These are phyloP conservation scores for Eilema depressum DNA, from an alignment of 2,888 invertebrate species.

Conservation along the genomic window DNA sequence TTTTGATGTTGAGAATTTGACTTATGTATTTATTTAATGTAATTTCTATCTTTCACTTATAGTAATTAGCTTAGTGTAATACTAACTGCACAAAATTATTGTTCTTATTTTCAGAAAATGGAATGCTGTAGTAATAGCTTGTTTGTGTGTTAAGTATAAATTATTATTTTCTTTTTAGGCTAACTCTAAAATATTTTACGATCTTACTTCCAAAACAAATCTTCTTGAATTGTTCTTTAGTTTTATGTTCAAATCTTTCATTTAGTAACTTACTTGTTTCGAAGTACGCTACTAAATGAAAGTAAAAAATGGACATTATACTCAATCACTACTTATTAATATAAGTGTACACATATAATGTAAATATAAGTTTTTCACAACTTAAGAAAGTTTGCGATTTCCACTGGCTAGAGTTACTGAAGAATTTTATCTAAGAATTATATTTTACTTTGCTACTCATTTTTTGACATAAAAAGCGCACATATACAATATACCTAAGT, in stretches of 20 bases:
- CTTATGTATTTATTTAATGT: conserved; percentile 5
- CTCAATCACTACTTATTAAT: background rate
- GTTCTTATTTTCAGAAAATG: conserved; percentile 36
- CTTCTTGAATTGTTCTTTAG: background rate
- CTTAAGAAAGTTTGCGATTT: background rate
- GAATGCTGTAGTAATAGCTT: conserved; percentile 46
- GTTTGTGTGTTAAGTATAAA: conserved; percentile 26
- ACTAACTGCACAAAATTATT: conserved; percentile 43
- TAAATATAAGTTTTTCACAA: background rate
- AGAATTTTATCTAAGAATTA: background rate
- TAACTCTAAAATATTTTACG: background rate
- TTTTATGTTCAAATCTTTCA: too few relatives aligned
- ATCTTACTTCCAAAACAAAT: background rate
- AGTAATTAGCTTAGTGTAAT: conserved; percentile 20
- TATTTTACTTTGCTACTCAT: background rate
- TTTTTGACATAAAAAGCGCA: conserved; percentile 9
- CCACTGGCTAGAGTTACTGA: background rate
- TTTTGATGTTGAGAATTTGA: background rate
- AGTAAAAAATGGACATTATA: background rate
- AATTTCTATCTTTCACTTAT: conserved; percentile 29
- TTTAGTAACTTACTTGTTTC: background rate
- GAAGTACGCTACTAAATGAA: background rate
- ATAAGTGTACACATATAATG: background rate
- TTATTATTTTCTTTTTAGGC: background rate
- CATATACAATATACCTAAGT: background rate